phyloP scores from a whole-genome alignment of 2,888 invertebrate genomes.

The Andrena bicolor region DNA sequence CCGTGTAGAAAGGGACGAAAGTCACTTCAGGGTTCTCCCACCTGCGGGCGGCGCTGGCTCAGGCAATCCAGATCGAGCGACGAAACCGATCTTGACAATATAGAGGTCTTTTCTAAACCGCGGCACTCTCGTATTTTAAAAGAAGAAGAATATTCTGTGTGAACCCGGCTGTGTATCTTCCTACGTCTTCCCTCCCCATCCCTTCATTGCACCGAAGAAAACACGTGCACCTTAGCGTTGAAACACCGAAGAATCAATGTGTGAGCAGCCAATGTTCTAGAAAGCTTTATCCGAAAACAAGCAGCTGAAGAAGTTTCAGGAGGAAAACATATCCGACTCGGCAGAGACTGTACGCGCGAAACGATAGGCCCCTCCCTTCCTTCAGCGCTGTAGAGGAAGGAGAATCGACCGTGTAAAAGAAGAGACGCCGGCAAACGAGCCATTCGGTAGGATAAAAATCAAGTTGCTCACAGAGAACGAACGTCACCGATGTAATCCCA shows the following conservation, averaged over 20 bases:
- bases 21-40: too few relatives aligned
- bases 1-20: too few relatives aligned
- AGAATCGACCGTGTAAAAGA: conserved; percentile 7
- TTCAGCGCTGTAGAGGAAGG: conserved; percentile 27
- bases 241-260: conserved; percentile 20
- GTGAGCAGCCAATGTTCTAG: conserved; percentile 23
- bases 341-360: background rate
- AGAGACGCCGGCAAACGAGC: conserved; percentile 14
- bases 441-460: background rate
- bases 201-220: conserved; percentile 60
- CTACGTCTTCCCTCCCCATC: conserved; percentile 59
- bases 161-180: conserved; percentile 67
- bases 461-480: conserved; percentile 47
- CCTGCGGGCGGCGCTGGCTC: too few relatives aligned
- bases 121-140: conserved; percentile 45
- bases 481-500: conserved; percentile 31
- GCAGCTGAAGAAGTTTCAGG: conserved; percentile 10
- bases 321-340: conserved; percentile 50
- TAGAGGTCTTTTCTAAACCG: conserved; percentile 44
- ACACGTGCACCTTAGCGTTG: conserved; percentile 54
- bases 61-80: conserved; percentile 9
- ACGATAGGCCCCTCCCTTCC: background rate
- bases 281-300: conserved; percentile 18
- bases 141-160: conserved; percentile 58
- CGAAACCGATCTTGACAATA: conserved; percentile 44